Conservation (phyloP, 2,113 vertebrate genomes). For the Microcebus lehilahytsara region DNA sequence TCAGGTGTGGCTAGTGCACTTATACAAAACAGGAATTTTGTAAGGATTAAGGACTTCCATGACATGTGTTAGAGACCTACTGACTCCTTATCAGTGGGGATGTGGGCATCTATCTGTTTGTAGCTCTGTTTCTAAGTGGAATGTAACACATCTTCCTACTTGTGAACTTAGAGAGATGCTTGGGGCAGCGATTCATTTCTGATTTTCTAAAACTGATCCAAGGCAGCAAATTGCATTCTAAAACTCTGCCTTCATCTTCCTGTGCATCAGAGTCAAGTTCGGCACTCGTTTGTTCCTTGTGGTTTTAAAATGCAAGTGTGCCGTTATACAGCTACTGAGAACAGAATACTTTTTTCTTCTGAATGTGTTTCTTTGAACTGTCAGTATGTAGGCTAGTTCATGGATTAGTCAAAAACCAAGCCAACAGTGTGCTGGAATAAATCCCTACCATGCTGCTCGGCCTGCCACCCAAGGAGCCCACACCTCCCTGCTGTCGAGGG, state of each 20-base stretch:
- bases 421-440: slow-evolving; percentile 37
- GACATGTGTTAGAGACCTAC: not conserved
- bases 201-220: slow-evolving; percentile 34
- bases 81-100: not conserved
- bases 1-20: not conserved
- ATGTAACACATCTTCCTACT: not conserved
- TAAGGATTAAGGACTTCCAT: not conserved
- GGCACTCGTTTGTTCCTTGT: slow-evolving; percentile 28
- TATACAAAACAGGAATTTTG: not conserved
- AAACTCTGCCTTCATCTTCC: slow-evolving; percentile 37
- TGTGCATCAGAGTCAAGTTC: slow-evolving; percentile 15
- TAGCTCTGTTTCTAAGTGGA: not conserved
- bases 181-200: not conserved
- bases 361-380: slow-evolving; percentile 54
- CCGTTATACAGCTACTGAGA: slow-evolving; percentile 15
- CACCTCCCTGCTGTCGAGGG: slow-evolving; percentile 26
- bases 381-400: slow-evolving; percentile 21
- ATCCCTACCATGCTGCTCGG: not conserved
- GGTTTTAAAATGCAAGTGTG: slow-evolving; percentile 50
- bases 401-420: not conserved
- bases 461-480: slow-evolving; percentile 56
- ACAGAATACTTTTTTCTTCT: not conserved
- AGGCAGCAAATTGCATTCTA: slow-evolving; percentile 17
- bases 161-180: not conserved
- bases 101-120: not conserved